Evolutionary conservation across 2,797 vertebrate genomes (phyloP), one percentile per base, ranked within the genome.

Genomic region (Enteromius paludinosus): DNA sequence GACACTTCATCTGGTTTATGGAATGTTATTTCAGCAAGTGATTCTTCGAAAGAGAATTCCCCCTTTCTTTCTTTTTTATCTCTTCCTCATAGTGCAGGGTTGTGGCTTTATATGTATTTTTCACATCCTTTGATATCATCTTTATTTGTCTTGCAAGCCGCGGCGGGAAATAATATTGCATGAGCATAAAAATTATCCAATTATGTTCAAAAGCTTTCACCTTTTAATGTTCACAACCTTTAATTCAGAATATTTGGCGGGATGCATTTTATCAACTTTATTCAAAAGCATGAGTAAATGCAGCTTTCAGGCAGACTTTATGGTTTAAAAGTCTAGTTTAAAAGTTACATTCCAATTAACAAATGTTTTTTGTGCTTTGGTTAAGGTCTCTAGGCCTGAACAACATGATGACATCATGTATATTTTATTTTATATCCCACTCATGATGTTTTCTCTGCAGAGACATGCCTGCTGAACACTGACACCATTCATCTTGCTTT

Each of bases 171-270:
- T 20, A 54, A 35, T n/a, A n/a, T 35, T 35, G 70, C 30, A 54
- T 73, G 70, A 54, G 70, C 70, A n/a, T 33, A n/a, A 20, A 72
- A n/a, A 72, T 72, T 52, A 28, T 52, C 28, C 70, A 52, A 35
- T 72, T 73, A 23, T 23, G 47, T 23, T 54, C 71, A 73, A 73
- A 73, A 52, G 47, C 47, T 20, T 72, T 41, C 20, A 41, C 35
- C 65, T 41, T 66, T 66, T 68, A 68, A 35, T 72, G 45, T 3
- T 71, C 25, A 12, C 20, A 20, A 30, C 18, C 23, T 73, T 54
- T 30, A n/a, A n/a, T 73, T 33, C 30, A 35, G 30, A 35, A 73
- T 73, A 54, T 73, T 14, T 23, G 70, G 20, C 12, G 9, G 47
- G 52, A 72, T 72, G 11, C 0, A 3, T 23, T 73, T 54, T 3